Conservation (phyloP, 2,797 vertebrate genomes). For the Macropodus opercularis region DNA sequence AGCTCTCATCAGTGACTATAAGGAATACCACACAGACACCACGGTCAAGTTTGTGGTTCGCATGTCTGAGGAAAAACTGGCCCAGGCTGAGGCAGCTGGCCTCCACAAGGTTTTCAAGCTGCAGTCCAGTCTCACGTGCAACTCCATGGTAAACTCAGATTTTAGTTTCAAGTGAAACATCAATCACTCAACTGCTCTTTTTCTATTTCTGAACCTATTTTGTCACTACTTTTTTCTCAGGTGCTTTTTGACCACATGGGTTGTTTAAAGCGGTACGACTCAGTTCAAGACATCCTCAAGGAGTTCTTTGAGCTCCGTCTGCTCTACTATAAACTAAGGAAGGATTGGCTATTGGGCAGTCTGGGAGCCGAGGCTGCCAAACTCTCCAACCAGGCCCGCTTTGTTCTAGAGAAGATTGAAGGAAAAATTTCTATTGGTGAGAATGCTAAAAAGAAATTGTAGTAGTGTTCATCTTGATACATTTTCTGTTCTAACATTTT, state of each 20-base stretch:
- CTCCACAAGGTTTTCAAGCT: slow-evolving; percentile 99
- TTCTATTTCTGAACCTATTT: neutral
- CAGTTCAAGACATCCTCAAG: slow-evolving; percentile 94
- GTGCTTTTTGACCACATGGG: slow-evolving; percentile 99
- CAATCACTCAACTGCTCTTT: neutral
- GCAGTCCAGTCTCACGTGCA: slow-evolving; percentile 97
- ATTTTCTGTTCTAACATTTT: neutral
- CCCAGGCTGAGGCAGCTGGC: slow-evolving; percentile 94
- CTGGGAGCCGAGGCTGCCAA: slow-evolving; percentile 93
- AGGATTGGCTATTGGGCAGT: slow-evolving; percentile 95
- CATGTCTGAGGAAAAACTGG: slow-evolving; percentile 97
- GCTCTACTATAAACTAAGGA: slow-evolving; percentile 94
- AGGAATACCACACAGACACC: slow-evolving; percentile 97
- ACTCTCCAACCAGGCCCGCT: slow-evolving; percentile 97
- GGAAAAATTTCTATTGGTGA: slow-evolving; percentile 94
- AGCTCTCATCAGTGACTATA: slow-evolving; percentile 95
- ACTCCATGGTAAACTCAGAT: slow-evolving; percentile 91
- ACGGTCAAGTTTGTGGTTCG: slow-evolving; percentile 98
- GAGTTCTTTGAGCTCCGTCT: slow-evolving; percentile 98
- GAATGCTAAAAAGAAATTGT: neutral
- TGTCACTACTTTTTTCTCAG: slow-evolving; percentile 61
- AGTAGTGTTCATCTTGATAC: neutral
- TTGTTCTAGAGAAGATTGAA: slow-evolving; percentile 98
- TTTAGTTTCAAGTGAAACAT: neutral
- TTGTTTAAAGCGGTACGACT: slow-evolving; percentile 97